Percentiles rank a stretch among this genome's conserved stretches.
Evolutionary conservation across 2,797 vertebrate species (phyloP).

Genomic region (Zalophus californianus): DNA sequence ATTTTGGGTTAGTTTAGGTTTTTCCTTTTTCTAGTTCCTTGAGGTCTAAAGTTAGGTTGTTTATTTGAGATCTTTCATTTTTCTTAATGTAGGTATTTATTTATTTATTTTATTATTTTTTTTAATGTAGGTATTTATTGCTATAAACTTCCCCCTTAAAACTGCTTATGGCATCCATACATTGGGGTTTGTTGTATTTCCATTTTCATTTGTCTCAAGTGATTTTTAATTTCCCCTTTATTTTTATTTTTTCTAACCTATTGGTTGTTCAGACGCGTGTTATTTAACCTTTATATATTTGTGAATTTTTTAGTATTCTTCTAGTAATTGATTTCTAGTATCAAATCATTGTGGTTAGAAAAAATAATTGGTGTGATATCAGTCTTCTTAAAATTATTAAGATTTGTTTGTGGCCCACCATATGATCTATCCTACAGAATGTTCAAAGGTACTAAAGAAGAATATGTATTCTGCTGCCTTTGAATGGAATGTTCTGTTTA

Average conservation of each 20-base stretch:
- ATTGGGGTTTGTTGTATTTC: not conserved
- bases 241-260: not conserved
- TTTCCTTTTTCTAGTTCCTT: not conserved
- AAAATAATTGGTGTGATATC: not conserved
- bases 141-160: not conserved
- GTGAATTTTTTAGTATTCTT: not conserved
- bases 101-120: no score
- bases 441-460: not conserved
- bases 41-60: no score
- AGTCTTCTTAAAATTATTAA: not conserved
- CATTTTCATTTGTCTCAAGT: not conserved
- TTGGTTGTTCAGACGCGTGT: rapidly evolving
- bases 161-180: not conserved
- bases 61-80: not conserved
- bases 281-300: not conserved
- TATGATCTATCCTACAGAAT: not conserved
- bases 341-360: no score
- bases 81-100: not conserved
- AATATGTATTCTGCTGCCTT: not conserved
- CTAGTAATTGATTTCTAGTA: not conserved
- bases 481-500: not conserved
- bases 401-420: not conserved
- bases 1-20: no score
- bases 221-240: not conserved
- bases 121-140: not conserved